Evolutionary conservation across 2,113 vertebrate genomes (phyloP).

Genomic region (Osmerus mordax): DNA sequence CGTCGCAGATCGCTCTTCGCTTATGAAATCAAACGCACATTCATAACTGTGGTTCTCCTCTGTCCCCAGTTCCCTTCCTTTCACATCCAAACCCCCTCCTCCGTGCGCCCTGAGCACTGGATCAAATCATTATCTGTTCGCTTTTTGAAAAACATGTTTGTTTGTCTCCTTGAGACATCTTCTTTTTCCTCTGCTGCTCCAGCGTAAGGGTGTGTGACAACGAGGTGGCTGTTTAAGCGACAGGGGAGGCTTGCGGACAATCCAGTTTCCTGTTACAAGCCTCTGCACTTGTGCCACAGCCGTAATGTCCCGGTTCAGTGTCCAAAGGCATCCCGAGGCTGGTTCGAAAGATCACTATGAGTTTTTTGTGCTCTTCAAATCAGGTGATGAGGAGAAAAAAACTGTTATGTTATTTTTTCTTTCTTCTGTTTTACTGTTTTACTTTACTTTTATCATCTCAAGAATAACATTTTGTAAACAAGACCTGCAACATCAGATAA

Average conservation of each 20-base stretch:
- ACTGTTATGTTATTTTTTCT: too few species aligned
- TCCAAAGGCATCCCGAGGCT: slow-evolving; percentile 9
- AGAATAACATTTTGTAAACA: neutral
- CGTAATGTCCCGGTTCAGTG: slow-evolving; percentile 8
- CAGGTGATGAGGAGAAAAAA: slow-evolving; percentile 2
- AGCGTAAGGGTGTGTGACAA: slow-evolving; percentile 42
- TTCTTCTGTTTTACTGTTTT: too few species aligned
- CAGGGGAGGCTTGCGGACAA: slow-evolving; percentile 40
- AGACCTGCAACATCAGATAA: neutral
- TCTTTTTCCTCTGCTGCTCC: slow-evolving; percentile 33
- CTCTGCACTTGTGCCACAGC: slow-evolving; percentile 26
- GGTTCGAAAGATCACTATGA: neutral
- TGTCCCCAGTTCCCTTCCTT: slow-evolving; percentile 41
- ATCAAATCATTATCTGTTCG: slow-evolving; percentile 55
- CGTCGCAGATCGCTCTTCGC: slow-evolving; percentile 28
- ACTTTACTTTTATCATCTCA: too few species aligned
- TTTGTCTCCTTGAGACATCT: slow-evolving; percentile 43
- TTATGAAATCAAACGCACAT: slow-evolving; percentile 62
- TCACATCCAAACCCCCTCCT: slow-evolving; percentile 48
- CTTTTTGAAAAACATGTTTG: slow-evolving; percentile 40
- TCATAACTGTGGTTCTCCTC: slow-evolving; percentile 58
- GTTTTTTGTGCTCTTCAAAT: neutral
- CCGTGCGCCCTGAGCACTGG: slow-evolving; percentile 33
- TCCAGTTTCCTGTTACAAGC: slow-evolving; percentile 46
- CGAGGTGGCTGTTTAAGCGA: slow-evolving; percentile 53